These are phyloP conservation scores for Hypocryptadius cinnamomeus DNA, from an alignment of 2,113 vertebrate genomes.

Conservation along the genomic window DNA sequence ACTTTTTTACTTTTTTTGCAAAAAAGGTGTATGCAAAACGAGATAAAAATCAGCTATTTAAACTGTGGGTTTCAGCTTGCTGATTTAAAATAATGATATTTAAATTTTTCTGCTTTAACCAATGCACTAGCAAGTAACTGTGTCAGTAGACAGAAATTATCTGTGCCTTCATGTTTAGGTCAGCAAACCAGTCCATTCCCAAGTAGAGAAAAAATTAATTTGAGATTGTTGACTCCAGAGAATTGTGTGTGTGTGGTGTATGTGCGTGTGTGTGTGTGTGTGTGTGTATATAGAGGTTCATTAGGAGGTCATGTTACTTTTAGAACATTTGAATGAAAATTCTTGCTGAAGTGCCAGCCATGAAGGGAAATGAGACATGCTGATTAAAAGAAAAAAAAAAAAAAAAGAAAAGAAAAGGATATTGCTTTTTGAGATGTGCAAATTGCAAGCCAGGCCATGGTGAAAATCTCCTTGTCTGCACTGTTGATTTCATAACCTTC, in stretches of 20 bases:
- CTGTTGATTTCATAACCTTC: conserved; percentile 6
- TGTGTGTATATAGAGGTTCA: neutral
- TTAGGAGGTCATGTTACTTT: conserved; percentile 21
- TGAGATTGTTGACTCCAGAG: neutral
- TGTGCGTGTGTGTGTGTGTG: neutral
- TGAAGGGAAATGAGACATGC: neutral
- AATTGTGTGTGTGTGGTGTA: neutral
- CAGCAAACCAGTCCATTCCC: neutral
- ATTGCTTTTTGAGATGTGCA: neutral
- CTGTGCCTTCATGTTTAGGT: neutral
- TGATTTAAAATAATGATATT: neutral
- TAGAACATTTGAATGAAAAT: conserved; percentile 10
- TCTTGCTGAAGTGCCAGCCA: neutral
- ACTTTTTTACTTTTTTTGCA: neutral
- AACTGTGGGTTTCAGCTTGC: neutral
- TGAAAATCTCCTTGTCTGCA: neutral
- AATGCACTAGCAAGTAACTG: neutral
- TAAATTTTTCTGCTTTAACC: neutral
- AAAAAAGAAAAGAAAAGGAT: neutral
- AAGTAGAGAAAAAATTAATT: conserved; percentile 41
- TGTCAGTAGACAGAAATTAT: neutral
- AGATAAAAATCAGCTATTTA: neutral
- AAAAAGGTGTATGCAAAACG: neutral
- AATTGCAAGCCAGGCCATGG: neutral
- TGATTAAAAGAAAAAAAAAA: neutral